These are phyloP conservation scores for Pteromalus puparum DNA, from an alignment of 1,140 invertebrate species.

Conservation along the genomic window DNA sequence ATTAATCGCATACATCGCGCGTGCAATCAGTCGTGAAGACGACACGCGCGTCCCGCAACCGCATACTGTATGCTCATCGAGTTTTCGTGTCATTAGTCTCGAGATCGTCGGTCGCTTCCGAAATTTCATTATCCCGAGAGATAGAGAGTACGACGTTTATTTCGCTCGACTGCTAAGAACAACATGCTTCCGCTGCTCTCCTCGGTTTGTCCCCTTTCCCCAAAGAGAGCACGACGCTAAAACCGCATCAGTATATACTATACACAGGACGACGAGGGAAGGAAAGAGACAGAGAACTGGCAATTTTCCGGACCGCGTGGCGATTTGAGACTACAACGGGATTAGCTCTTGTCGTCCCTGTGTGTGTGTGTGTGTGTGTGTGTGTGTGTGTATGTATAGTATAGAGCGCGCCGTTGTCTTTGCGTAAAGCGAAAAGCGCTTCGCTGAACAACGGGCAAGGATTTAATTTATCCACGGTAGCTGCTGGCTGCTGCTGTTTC, in stretches of 20 bases:
- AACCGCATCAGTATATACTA: neutral
- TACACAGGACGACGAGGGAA: neutral
- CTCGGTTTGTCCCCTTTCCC: neutral
- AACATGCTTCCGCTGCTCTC: neutral
- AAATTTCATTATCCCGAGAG: slow-evolving; percentile 49
- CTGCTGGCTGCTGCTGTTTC: slow-evolving; percentile 12
- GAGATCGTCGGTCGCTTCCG: slow-evolving; percentile 37
- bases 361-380: neutral
- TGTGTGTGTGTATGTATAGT: neutral
- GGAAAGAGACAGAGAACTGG: slow-evolving; percentile 23
- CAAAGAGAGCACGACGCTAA: neutral
- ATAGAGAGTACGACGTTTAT: slow-evolving; percentile 53
- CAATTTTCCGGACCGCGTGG: slow-evolving; percentile 52
- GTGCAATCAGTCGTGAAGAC: neutral
- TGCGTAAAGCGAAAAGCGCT: slow-evolving; percentile 4
- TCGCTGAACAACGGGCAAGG: slow-evolving; percentile 45
- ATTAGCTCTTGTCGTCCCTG: slow-evolving; percentile 55
- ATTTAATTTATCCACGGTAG: slow-evolving; percentile 58
- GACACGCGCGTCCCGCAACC: neutral
- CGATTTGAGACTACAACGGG: slow-evolving; percentile 55
- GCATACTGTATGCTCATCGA: slow-evolving; percentile 36
- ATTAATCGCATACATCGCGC: neutral
- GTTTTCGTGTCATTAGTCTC: slow-evolving; percentile 57
- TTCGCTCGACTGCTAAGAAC: slow-evolving; percentile 54
- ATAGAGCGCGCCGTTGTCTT: neutral